Conservation (phyloP, 2,888 invertebrate genomes). For the Sphaerophoria rueppellii region DNA sequence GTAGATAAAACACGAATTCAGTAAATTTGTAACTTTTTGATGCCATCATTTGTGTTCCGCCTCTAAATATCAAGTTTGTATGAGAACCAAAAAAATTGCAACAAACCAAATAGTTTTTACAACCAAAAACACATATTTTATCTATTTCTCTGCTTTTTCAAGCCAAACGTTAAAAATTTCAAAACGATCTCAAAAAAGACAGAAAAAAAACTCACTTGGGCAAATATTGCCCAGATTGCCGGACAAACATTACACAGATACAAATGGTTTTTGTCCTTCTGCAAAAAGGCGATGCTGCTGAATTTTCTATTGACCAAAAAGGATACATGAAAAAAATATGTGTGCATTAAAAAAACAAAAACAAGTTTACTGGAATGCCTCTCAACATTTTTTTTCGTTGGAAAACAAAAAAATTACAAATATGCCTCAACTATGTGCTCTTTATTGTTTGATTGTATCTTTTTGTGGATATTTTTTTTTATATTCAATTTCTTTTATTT, state of each 20-base stretch:
- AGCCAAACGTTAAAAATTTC: constrained; percentile 53
- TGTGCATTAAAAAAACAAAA: constrained; percentile 21
- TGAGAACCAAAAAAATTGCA: constrained; percentile 31
- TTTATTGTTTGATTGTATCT: no score
- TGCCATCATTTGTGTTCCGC: background rate
- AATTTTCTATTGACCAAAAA: constrained; percentile 22
- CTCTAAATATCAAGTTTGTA: constrained; percentile 11
- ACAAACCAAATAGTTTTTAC: constrained; percentile 28
- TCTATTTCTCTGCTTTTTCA: constrained; percentile 19
- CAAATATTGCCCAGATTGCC: constrained; percentile 73
- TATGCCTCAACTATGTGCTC: no score
- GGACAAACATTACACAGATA: constrained; percentile 73
- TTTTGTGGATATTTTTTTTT: no score
- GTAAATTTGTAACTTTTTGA: constrained; percentile 56
- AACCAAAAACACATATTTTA: background rate
- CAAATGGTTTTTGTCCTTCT: constrained; percentile 53
- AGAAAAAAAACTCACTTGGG: constrained; percentile 56
- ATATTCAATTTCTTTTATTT: no score
- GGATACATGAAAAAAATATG: background rate
- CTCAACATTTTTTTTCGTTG: no score
- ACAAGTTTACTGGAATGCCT: constrained; percentile 4
- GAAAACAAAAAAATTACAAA: no score
- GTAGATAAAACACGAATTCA: constrained; percentile 31
- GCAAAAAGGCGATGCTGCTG: background rate
- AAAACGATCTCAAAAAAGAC: constrained; percentile 25